Evolutionary conservation across 2,113 vertebrate species (phyloP).

Genomic region (Rhipidura dahli): DNA sequence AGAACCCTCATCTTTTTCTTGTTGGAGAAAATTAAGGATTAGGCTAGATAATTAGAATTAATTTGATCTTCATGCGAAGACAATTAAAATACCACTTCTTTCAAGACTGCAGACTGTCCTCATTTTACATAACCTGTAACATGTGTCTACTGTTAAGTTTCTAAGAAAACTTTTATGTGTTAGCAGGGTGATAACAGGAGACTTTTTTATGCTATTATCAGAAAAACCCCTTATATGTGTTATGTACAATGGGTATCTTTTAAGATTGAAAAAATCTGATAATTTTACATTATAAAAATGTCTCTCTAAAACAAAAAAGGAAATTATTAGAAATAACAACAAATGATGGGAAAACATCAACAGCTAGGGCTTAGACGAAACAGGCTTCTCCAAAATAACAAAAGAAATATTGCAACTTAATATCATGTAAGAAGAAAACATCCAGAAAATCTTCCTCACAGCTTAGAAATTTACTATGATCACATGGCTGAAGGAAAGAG

Average conservation of each 20-base stretch:
- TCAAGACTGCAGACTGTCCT: background rate
- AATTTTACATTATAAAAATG: background rate
- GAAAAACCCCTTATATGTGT: background rate
- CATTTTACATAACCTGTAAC: background rate
- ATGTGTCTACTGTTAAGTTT: background rate
- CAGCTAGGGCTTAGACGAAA: background rate
- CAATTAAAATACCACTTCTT: background rate
- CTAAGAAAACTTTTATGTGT: background rate
- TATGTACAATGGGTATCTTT: background rate
- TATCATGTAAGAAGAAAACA: background rate
- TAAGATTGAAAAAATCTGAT: background rate
- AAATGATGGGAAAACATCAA: accelerated
- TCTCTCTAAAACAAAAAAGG: background rate
- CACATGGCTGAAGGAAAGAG: background rate
- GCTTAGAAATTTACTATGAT: background rate
- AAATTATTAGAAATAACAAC: background rate
- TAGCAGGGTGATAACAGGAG: background rate
- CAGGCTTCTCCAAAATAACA: background rate
- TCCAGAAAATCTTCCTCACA: background rate
- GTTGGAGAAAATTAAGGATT: background rate
- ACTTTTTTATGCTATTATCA: background rate
- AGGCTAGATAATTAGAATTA: background rate
- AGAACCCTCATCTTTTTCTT: background rate
- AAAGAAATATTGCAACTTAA: background rate
- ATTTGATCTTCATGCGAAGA: background rate